Evolutionary conservation across 1,140 invertebrate species (phyloP), one percentile per base, ranked within the genome.

Genomic region (Hesperophylax magnus): DNA sequence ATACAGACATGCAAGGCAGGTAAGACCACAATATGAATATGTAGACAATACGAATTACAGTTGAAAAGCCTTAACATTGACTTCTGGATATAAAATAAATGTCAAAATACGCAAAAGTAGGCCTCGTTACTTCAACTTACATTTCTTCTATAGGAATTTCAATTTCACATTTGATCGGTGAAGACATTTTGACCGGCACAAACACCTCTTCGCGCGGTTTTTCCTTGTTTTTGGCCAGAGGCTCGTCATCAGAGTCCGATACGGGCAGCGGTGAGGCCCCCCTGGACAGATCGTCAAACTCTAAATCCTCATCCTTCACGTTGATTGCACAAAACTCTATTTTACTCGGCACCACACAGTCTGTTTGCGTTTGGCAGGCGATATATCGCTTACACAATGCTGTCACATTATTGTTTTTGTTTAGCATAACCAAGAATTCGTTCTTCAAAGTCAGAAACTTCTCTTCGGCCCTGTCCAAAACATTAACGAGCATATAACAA

Each of bases 221-320:
- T 80, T 84, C 82, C n/a, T 82, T 77, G 78, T 86, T 85, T 72
- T 84, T 85, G 7, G 86, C 86, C 11, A 90, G 82, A 11, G 89
- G 89, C 79, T 90, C 89, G 82, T 90, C 88, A 69, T 90, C 89
- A 5, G 89, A 90, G 72, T 89, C 88, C 14, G 80, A 78, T 8
- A 74, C 71, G 17, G 56, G 71, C 54, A 77, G 18, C 17, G 74
- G 74, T 0, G 69, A 77, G 3, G 74, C 31, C 34, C 60, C 47
- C 63, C 74, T 52, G 3, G 67, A 71, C 24, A 76, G 8, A 58
- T 81, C 79, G 8, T 77, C 74, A 47, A 47, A 47, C 39, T 47
- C 39, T 47, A 47, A 47, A 81, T 56, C 67, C 18, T 81, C 79
- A 58, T 81, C 60, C 22, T 81, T 81, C 27, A 81, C 67, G 15